Conservation (phyloP, 2,888 invertebrate species). For the Xestia rhomboidea region DNA sequence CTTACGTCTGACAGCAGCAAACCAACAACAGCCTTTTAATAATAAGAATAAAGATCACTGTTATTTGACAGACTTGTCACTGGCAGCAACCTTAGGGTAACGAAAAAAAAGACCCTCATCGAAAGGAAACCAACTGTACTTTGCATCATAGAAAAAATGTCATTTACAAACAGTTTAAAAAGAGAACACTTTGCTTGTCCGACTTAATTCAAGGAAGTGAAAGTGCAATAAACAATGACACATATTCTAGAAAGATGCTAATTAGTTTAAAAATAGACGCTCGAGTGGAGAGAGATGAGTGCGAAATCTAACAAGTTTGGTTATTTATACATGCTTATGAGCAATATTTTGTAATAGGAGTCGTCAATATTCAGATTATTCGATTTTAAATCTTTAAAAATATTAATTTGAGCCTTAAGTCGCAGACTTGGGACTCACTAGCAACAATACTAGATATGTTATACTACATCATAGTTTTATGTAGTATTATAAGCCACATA, state of each 20-base stretch:
- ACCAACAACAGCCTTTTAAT: neutral
- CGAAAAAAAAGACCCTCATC: neutral
- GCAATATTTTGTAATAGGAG: neutral
- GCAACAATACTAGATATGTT: neutral
- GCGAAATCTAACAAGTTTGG: conserved; percentile 5
- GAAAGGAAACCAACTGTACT: too few relatives aligned
- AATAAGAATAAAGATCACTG: neutral
- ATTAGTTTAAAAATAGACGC: conserved; percentile 12
- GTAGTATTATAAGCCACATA: neutral
- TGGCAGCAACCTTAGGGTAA: neutral
- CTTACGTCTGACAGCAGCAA: neutral
- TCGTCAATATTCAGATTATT: neutral
- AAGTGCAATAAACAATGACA: conserved; percentile 9
- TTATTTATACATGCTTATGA: neutral
- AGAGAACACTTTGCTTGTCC: neutral
- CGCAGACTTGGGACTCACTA: neutral
- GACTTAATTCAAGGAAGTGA: conserved; percentile 1
- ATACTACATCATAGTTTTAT: neutral
- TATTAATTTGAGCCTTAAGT: neutral
- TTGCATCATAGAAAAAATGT: neutral
- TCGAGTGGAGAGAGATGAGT: neutral
- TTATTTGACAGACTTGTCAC: neutral
- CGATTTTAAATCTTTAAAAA: neutral
- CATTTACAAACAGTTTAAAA: neutral
- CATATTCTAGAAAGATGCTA: conserved; percentile 17